Evolutionary conservation across 2,797 vertebrate species (phyloP).

Genomic region (Megalops cyprinoides): DNA sequence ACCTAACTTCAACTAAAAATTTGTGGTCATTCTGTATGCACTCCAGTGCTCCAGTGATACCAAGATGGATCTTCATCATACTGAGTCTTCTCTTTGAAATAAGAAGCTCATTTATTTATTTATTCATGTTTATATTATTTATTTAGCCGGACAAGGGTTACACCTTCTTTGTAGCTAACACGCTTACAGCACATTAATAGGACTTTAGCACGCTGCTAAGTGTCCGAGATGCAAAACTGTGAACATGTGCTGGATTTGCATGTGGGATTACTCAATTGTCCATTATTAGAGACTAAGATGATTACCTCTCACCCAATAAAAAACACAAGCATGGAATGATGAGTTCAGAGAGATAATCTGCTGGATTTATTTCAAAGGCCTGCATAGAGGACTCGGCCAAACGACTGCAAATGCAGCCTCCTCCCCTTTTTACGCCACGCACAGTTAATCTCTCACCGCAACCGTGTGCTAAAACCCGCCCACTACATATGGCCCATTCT

Average conservation of each 20-base stretch:
- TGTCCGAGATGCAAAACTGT: slow-evolving; percentile 41
- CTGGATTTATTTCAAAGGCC: slow-evolving; percentile 66
- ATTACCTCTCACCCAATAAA: too few species aligned
- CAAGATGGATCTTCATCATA: too few species aligned
- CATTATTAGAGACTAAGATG: slow-evolving; percentile 53
- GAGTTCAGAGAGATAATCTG: slow-evolving; percentile 62
- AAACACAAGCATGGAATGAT: slow-evolving; percentile 41
- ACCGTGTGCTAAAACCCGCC: slow-evolving; percentile 45
- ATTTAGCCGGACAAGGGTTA: slow-evolving; percentile 30
- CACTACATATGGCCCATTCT: slow-evolving; percentile 62
- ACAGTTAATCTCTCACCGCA: slow-evolving; percentile 50
- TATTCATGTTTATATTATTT: slow-evolving; percentile 16
- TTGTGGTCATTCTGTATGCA: too few species aligned
- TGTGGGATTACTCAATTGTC: slow-evolving; percentile 37
- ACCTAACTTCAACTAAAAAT: slow-evolving; percentile 38
- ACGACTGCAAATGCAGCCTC: background rate
- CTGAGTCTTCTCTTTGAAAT: too few species aligned
- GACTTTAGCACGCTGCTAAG: slow-evolving; percentile 27
- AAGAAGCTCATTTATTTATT: too few species aligned
- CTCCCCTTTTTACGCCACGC: background rate
- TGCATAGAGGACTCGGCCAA: slow-evolving; percentile 26
- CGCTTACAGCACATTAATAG: slow-evolving; percentile 43
- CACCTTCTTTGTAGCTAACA: slow-evolving; percentile 40
- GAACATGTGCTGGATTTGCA: slow-evolving; percentile 41
- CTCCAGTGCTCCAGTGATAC: too few species aligned